Evolutionary conservation across 2,888 invertebrate species (phyloP), one percentile per base, ranked within the genome.

Genomic region (Iphiclides podalirius): DNA sequence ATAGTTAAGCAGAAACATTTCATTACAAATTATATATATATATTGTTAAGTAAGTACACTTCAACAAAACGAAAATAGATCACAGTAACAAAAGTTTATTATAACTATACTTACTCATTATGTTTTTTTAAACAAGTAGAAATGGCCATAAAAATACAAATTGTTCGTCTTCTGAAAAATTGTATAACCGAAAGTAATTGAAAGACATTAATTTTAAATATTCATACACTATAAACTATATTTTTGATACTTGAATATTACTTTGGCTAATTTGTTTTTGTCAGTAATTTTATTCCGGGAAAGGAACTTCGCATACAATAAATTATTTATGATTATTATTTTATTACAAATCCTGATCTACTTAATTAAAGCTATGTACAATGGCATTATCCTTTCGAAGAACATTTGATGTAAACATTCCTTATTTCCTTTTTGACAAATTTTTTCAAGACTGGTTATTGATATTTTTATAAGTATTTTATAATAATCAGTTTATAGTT

Each of bases 291-390:
- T 20, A 20, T 20, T 20, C 4, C 20, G 28, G 2, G 28, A 28
- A 28, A 28, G 28, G 28, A 28, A 28, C 28, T 28, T 28, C n/a
- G 28, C 6, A 28, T 28, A 28, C n/a, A 67, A 54, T 65, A 46
- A 68, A 63, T 45, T 54, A 51, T 55, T 52, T 52, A 51, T 45
- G 68, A 67, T 70, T 67, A 69, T 70, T 68, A 68, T 60, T 40
- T 45, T 43, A 39, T 46, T 58, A 65, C 68, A 68, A 66, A 70
- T 70, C 61, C 65, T 56, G 70, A 67, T 73, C 72, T 74, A 68
- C 58, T 67, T 69, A 58, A 48, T 67, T 52, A 58, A 70, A 70
- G 80, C 77, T 78, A 80, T 80, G 68, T 81, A 85, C 81, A 83
- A n/a, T 67, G 71, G 75, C 75, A 41, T 33, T 20, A 36, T 36